These are phyloP conservation scores for Falco punctatus DNA, from an alignment of 2,113 vertebrate species.

Conservation along the genomic window DNA sequence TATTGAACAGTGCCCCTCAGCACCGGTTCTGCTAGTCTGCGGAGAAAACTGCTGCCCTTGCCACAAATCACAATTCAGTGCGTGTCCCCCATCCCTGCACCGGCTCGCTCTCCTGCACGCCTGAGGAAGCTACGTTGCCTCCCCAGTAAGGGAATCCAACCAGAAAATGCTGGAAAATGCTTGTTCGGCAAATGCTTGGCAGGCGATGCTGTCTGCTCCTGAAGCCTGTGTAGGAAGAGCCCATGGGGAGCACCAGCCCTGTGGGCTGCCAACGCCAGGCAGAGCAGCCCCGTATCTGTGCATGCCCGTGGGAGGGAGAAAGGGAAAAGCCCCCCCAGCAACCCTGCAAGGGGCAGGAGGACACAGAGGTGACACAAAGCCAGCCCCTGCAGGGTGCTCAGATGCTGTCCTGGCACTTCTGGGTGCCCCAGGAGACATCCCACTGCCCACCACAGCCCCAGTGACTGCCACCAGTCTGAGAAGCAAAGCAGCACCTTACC, in stretches of 20 bases:
- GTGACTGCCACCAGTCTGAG: fast-evolving
- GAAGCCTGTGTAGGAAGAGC: fast-evolving
- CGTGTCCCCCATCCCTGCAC: background rate
- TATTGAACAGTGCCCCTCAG: background rate
- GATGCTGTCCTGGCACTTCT: background rate
- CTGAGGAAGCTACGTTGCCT: background rate
- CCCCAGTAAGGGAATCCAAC: background rate
- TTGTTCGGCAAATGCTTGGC: background rate
- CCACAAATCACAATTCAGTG: background rate
- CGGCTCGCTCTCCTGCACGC: background rate
- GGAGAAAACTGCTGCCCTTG: background rate
- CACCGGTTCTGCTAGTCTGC: background rate
- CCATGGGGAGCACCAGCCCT: fast-evolving
- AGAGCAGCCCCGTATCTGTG: background rate
- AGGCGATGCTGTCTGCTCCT: background rate
- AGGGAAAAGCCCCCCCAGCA: background rate
- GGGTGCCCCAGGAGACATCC: background rate
- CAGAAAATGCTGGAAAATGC: background rate
- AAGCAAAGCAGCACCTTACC: background rate
- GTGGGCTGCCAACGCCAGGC: background rate
- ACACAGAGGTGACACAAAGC: too few relatives aligned
- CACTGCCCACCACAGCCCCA: background rate
- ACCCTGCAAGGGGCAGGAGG: background rate
- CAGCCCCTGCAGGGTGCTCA: fast-evolving
- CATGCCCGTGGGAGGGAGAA: background rate